Evolutionary conservation across 1,140 invertebrate species (phyloP), one percentile per base, ranked within the genome.

Genomic region (Mizuhopecten yessoensis): DNA sequence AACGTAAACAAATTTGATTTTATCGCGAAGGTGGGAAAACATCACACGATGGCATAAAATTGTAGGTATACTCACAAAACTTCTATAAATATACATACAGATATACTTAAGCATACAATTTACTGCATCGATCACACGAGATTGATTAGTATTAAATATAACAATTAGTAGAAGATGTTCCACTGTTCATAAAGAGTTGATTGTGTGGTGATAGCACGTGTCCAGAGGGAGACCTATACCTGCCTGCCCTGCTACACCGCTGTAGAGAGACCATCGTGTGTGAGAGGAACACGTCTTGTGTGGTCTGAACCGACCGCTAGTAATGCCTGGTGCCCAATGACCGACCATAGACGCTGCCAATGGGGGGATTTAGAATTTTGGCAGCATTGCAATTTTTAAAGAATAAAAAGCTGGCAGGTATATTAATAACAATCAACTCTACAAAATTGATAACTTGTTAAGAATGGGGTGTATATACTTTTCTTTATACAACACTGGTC

Each of bases 391-490:
- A 75, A 75, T 75, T 75, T 75, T 75, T 75, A 75, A 75, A 75
- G 57, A 75, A 75, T 75, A 75, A 75, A 75, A 75, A 75, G 23
- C 57, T 75, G 57, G 57, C 57, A 75, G 57, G 57, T 29, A 75
- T 75, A 75, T 75, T 75, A 75, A 75, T 75, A 75, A 75, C 57
- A 75, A 75, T 75, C 57, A 75, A 75, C 57, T 75, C 23, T 29
- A 75, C 57, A 75, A 75, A 75, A 75, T 75, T 75, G 57, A 75
- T 75, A 75, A 75, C 57, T 75, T 75, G 57, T 75, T 75, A 75
- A 75, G 57, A 75, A 75, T 75, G 23, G 57, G 57, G 57, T 75
- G 57, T 75, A 29, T 75, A 75, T 75, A 75, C 57, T 75, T 29
- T n/a, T 75, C 57, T 75, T 11, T 29, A 75, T 29, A 75, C 57